Conservation (phyloP, 2,888 invertebrate species). For the Bugula neritina region DNA sequence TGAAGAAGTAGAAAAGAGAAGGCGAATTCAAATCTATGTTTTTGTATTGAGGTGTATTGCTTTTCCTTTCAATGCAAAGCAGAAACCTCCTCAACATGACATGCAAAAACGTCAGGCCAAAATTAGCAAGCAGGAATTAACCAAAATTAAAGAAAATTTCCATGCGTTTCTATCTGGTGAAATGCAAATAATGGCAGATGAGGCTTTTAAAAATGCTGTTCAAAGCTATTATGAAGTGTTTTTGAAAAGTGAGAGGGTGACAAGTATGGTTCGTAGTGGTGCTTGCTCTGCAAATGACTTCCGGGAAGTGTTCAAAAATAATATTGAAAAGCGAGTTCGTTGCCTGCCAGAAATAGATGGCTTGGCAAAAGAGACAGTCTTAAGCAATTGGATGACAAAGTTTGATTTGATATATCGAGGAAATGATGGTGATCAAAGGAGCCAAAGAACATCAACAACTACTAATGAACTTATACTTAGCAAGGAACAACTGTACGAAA, state of each 20-base stretch:
- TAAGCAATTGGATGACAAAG: conserved; percentile 96
- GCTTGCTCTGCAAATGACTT: conserved; percentile 98
- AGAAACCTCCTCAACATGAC: conserved; percentile 71
- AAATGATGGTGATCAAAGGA: conserved; percentile 55
- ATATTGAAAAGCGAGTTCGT: conserved; percentile 93
- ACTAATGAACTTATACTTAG: conserved; percentile 78
- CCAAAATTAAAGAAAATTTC: conserved; percentile 87
- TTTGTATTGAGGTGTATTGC: conserved; percentile 96
- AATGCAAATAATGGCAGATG: conserved; percentile 60
- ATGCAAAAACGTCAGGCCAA: conserved; percentile 93
- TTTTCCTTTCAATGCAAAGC: conserved; percentile 98
- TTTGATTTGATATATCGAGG: conserved; percentile 88
- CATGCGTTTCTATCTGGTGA: conserved; percentile 94
- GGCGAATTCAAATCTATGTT: conserved; percentile 90
- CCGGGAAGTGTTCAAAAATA: conserved; percentile 93
- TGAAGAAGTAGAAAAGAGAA: conserved; percentile 91
- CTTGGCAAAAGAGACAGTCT: conserved; percentile 94
- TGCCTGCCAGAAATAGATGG: conserved; percentile 99
- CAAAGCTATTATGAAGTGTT: conserved; percentile 78
- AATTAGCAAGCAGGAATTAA: conserved; percentile 89
- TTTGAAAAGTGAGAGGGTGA: conserved; percentile 89
- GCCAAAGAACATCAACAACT: conserved; percentile 61
- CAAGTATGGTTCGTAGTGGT: conserved; percentile 93
- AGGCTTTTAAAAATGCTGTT: conserved; percentile 94
- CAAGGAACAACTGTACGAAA: conserved; percentile 98